Base-by-base conservation (phyloP, 1,140 invertebrate species). In the Brachionus rubens region DNA sequence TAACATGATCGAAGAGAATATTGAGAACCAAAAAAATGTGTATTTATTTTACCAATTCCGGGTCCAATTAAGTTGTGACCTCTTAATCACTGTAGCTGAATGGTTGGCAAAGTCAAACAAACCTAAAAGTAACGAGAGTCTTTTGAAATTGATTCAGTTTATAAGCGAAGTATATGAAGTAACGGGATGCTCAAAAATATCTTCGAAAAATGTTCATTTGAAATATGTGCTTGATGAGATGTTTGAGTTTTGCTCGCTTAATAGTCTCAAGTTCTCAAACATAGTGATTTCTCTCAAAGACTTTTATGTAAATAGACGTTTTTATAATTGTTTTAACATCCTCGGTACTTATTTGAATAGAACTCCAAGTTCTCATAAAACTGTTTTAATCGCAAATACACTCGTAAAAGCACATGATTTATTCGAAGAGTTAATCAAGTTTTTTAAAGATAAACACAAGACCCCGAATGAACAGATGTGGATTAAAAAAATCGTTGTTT, bases 401-500 rank as follows among this genome's bases (percentile, higher is more conserved):
- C 16, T 65, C 16, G 3, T 26, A 26, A 65, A 43, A 43, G 10
- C 24, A 24, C 21, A 9, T 65, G 59, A 65, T 14, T 41, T 65
- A 40, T 65, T 14, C 9, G 59, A 28, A 12, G 6, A 21, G 0
- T 43, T 65, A 36, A 65, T 43, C 3, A 65, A 65, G 36, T n/a
- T 65, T 5, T 65, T 65, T 65, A 21, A 14, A 3, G 59, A 65
- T 21, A 65, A 65, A 14, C 41, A 3, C 5, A 65, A 65, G 12
- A 65, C 24, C 9, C 19, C 59, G 6, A 65, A 41, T 26, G 59
- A 65, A 9, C 59, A 65, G 24, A 12, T 65, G 3, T 65, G 59
- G 40, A 65, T 65, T n/a, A 65, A 41, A 65, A 65, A 65, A 43
- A 10, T 41, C 2, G 12, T 65, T 24, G 59, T 65, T 41, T 65